Evolutionary conservation across 2,888 invertebrate genomes (phyloP).

Genomic region (Drosophila melanosoma): DNA sequence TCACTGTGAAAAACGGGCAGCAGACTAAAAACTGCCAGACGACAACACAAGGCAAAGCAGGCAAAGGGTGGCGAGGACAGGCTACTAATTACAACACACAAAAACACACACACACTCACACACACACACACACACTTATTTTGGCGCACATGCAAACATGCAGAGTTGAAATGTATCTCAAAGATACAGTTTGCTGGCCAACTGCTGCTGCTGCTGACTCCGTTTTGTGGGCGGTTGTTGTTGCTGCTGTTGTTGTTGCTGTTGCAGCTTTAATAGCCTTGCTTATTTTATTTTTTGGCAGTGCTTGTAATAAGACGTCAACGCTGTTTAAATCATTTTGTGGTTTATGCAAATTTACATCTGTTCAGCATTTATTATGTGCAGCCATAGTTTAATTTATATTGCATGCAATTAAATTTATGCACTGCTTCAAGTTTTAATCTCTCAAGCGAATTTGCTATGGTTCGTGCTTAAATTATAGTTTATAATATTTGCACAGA

Average conservation of each 20-base stretch:
- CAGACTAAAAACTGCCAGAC: conserved; percentile 3
- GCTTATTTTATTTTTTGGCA: conserved; percentile 53
- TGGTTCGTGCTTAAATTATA: neutral
- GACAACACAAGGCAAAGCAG: neutral
- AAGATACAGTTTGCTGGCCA: conserved; percentile 28
- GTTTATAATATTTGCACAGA: neutral
- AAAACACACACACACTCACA: conserved; percentile 28
- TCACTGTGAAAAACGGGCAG: conserved; percentile 56
- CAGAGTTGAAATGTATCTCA: conserved; percentile 59
- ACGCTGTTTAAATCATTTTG: conserved; percentile 67
- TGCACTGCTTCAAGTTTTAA: neutral
- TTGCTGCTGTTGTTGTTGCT: conserved; percentile 32
- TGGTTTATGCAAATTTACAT: conserved; percentile 21
- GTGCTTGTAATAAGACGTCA: conserved; percentile 77
- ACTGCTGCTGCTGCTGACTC: conserved; percentile 27
- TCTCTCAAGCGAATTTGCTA: neutral
- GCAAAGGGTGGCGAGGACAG: conserved; percentile 25
- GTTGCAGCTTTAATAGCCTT: conserved; percentile 32
- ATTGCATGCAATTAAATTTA: conserved; percentile 6
- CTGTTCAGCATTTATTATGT: conserved; percentile 32
- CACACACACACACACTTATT: conserved; percentile 4
- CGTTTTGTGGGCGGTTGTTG: conserved; percentile 29
- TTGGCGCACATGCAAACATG: conserved; percentile 30
- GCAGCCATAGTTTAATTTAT: conserved; percentile 7
- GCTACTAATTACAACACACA: conserved; percentile 68